phyloP scores from a whole-genome alignment of 2,113 vertebrate species.

The Leptodactylus fuscus region DNA sequence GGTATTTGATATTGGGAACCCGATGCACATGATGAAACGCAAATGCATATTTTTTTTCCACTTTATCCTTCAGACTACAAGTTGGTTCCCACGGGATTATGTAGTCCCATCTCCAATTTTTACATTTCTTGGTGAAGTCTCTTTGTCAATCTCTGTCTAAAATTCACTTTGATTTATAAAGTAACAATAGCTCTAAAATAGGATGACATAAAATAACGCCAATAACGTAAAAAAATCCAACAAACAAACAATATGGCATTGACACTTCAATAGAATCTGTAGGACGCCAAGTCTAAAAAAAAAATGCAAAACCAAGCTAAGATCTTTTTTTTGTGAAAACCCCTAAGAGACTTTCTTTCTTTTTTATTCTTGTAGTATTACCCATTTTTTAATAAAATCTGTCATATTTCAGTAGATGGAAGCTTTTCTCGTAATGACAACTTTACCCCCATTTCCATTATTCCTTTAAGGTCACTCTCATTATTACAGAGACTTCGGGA shows the following conservation, averaged over 20 bases:
- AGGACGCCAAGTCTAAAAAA: not conserved
- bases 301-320: slow-evolving; percentile 7
- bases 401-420: slow-evolving; percentile 59
- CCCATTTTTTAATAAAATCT: slow-evolving; percentile 60
- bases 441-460: slow-evolving; percentile 59
- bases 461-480: slow-evolving; percentile 60
- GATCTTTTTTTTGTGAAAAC: slow-evolving; percentile 28
- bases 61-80: too few species aligned
- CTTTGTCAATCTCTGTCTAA: not conserved
- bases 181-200: not conserved
- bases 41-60: too few species aligned
- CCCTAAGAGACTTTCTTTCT: slow-evolving; percentile 48
- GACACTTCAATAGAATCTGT: slow-evolving; percentile 23
- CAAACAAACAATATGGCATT: slow-evolving; percentile 34
- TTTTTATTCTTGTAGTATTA: slow-evolving; percentile 53
- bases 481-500: slow-evolving; percentile 54
- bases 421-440: slow-evolving; percentile 60
- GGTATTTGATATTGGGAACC: too few species aligned
- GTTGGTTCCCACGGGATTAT: too few species aligned
- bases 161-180: not conserved
- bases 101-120: not conserved
- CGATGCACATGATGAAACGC: too few species aligned
- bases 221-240: slow-evolving; percentile 35
- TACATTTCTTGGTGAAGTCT: not conserved
- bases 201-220: slow-evolving; percentile 1